A percentile compares a stretch with the other conserved stretches of the same genome.
These are phyloP conservation scores for Pachymerium ferrugineum DNA, from an alignment of 2,888 invertebrate genomes.

Conservation along the genomic window DNA sequence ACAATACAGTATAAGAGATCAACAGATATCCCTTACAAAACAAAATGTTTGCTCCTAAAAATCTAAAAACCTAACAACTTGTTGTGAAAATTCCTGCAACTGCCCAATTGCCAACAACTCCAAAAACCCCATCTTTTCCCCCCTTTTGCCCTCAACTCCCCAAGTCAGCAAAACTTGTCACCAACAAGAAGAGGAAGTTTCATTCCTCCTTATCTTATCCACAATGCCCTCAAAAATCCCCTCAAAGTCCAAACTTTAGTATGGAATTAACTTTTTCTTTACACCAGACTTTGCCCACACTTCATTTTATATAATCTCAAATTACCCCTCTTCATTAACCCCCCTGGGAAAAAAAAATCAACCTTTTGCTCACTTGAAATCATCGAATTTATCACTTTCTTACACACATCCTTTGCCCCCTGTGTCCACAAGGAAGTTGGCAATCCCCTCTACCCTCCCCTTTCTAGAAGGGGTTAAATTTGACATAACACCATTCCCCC, in stretches of 20 bases:
- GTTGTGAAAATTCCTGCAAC: too few species aligned
- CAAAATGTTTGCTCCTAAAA: too few species aligned
- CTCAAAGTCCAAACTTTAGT: constrained; percentile 19
- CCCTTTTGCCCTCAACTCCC: background rate
- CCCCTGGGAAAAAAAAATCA: background rate
- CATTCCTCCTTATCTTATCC: constrained; percentile 8
- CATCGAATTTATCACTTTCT: constrained; percentile 7
- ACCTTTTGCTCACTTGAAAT: constrained; percentile 6
- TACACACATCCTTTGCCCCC: background rate
- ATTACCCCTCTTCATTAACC: background rate
- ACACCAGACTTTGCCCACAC: constrained; percentile 12
- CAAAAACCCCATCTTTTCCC: background rate
- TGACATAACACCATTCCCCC: constrained; percentile 11
- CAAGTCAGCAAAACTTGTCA: background rate
- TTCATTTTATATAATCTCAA: constrained; percentile 17
- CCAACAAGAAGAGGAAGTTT: too few species aligned
- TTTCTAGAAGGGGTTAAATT: constrained; percentile 17
- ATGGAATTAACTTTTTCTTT: background rate
- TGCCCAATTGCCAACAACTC: background rate
- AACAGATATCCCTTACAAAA: too few species aligned
- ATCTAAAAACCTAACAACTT: too few species aligned
- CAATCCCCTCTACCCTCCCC: background rate
- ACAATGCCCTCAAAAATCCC: constrained; percentile 10
- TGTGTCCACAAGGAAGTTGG: background rate
- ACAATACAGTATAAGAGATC: too few species aligned